Conservation (phyloP, 2,888 invertebrate species). For the Elysia crispata region DNA sequence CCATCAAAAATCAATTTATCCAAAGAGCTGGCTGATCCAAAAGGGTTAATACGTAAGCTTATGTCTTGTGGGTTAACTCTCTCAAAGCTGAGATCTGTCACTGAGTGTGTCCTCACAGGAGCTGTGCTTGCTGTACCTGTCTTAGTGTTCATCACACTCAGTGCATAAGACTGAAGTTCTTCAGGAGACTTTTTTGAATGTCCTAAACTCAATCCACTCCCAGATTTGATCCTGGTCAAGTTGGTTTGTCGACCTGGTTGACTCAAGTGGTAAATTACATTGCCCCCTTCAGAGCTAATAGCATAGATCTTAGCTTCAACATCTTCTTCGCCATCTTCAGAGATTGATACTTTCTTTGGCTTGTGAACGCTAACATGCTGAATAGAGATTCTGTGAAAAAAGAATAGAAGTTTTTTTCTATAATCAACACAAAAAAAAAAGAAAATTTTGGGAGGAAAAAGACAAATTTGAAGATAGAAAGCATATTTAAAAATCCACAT, state of each 20-base stretch:
- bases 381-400: constrained; percentile 72
- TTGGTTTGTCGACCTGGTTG: constrained; percentile 48
- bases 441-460: not conserved
- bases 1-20: constrained; percentile 73
- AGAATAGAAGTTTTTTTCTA: no score
- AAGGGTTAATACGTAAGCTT: constrained; percentile 84
- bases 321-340: constrained; percentile 64
- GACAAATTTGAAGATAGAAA: no score
- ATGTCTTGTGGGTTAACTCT: constrained; percentile 80
- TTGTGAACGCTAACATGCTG: constrained; percentile 80
- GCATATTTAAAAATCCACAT: no score
- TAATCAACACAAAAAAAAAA: not conserved
- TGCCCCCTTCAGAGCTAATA: constrained; percentile 89
- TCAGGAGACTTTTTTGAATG: constrained; percentile 71
- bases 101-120: constrained; percentile 67
- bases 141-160: constrained; percentile 79
- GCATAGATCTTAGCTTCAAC: constrained; percentile 84
- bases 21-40: constrained; percentile 77
- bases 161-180: constrained; percentile 78
- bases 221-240: constrained; percentile 18
- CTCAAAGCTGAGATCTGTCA: constrained; percentile 80
- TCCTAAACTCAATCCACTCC: no score
- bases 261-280: constrained; percentile 81
- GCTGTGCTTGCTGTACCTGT: constrained; percentile 66
- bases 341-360: constrained; percentile 69